Percentiles rank a stretch among this genome's conserved stretches.
Conservation (phyloP, 2,113 vertebrate species). For the Pelecanoides urinatrix region DNA sequence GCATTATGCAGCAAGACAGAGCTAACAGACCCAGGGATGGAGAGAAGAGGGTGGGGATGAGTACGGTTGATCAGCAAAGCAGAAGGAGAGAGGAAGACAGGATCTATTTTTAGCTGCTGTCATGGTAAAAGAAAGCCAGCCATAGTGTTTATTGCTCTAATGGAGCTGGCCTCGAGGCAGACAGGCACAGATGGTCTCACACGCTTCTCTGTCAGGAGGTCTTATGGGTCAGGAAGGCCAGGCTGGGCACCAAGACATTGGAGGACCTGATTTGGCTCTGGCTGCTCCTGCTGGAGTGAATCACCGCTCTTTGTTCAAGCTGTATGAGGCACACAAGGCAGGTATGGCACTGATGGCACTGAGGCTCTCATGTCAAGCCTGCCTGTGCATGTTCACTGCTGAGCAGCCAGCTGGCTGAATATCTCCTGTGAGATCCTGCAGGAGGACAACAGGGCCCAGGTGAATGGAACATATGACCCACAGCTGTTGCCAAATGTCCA, state of each 20-base stretch:
- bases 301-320: not conserved
- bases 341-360: not conserved
- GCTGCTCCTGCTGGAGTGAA: not conserved
- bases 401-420: slow-evolving; percentile 38
- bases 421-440: not conserved
- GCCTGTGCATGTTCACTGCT: not conserved
- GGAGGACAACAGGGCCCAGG: not conserved
- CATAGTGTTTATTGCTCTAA: not conserved
- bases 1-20: not conserved
- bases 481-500: slow-evolving; percentile 31
- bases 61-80: not conserved
- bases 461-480: slow-evolving; percentile 45
- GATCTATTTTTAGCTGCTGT: not conserved
- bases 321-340: not conserved
- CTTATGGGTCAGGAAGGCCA: not conserved
- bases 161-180: not conserved
- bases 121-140: not conserved
- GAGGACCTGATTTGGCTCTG: not conserved
- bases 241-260: not conserved
- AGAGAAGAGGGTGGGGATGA: not conserved
- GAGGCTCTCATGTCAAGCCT: not conserved
- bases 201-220: not conserved
- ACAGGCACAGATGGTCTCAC: not conserved
- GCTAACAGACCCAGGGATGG: not conserved
- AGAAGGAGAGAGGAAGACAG: not conserved